Conservation (phyloP, 2,888 invertebrate species). For the Rutpela maculata region DNA sequence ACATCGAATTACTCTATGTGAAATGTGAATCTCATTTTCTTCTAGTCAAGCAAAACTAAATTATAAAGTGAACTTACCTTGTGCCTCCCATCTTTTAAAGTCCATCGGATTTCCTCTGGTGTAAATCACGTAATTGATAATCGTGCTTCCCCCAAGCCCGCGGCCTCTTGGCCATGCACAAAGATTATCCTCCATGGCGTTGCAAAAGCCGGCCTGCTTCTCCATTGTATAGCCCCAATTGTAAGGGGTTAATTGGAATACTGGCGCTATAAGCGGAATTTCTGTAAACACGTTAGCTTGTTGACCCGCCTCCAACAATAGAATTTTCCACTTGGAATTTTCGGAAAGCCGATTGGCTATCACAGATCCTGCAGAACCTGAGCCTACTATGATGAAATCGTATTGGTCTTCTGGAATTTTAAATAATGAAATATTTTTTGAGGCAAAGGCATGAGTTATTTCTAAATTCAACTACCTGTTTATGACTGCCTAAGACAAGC, state of each 20-base stretch:
- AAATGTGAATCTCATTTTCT: too few species aligned
- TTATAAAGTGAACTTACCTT: constrained; percentile 34
- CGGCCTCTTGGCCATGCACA: constrained; percentile 76
- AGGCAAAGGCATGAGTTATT: too few species aligned
- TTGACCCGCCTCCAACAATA: constrained; percentile 67
- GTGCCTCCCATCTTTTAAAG: constrained; percentile 80
- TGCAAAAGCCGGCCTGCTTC: constrained; percentile 57
- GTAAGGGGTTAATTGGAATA: constrained; percentile 70
- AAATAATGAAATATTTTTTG: neutral
- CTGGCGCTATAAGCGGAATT: constrained; percentile 68
- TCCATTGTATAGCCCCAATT: constrained; percentile 73
- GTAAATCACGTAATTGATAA: constrained; percentile 75
- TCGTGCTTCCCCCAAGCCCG: constrained; percentile 75
- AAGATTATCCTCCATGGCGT: constrained; percentile 49
- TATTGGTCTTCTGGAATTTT: constrained; percentile 59
- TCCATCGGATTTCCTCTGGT: constrained; percentile 79
- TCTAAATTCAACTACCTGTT: too few species aligned
- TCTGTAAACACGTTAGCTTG: constrained; percentile 70
- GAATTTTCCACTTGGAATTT: constrained; percentile 68
- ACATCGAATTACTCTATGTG: too few species aligned
- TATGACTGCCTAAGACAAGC: too few species aligned
- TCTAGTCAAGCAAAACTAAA: too few species aligned
- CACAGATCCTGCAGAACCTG: constrained; percentile 75
- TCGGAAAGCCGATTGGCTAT: constrained; percentile 75
- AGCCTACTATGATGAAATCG: constrained; percentile 75